Evolutionary conservation across 30 jellyfish, hydroid and myxozoan genomes (phyloP).

Genomic region (Hydractinia echinata): DNA sequence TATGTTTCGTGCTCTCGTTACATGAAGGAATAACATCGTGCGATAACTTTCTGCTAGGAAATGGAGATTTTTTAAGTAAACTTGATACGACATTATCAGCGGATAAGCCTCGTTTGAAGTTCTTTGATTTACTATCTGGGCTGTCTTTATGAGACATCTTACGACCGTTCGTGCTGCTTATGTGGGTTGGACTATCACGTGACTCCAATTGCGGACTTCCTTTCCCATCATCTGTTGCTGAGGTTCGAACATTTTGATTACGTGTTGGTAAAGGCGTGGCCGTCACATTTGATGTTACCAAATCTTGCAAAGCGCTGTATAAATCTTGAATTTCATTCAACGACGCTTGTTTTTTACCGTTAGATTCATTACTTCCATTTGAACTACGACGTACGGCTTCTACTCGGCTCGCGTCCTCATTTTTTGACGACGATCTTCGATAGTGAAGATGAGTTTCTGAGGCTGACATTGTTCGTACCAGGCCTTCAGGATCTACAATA

Average conservation of each 20-base stretch:
- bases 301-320: slow-evolving; percentile 80
- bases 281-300: slow-evolving; percentile 36
- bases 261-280: slow-evolving; percentile 14
- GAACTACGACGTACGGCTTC: slow-evolving; percentile 1
- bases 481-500: too few species aligned
- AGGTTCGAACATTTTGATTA: background rate
- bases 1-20: background rate
- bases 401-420: too few species aligned
- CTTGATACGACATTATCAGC: background rate
- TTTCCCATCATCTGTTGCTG: background rate
- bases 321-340: slow-evolving; percentile 72
- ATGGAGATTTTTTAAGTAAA: background rate
- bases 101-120: background rate
- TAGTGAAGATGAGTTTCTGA: background rate
- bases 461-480: too few species aligned
- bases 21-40: slow-evolving; percentile 14
- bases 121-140: too few species aligned
- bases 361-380: background rate
- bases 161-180: slow-evolving; percentile 3
- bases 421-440: background rate
- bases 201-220: background rate
- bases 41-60: slow-evolving; percentile 10
- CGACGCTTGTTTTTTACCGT: slow-evolving; percentile 62
- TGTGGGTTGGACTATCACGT: background rate
- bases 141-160: too few species aligned